Evolutionary conservation across 2,888 invertebrate genomes (phyloP), one percentile per base, ranked within the genome.

Genomic region (Dromius quadrimaculatus): DNA sequence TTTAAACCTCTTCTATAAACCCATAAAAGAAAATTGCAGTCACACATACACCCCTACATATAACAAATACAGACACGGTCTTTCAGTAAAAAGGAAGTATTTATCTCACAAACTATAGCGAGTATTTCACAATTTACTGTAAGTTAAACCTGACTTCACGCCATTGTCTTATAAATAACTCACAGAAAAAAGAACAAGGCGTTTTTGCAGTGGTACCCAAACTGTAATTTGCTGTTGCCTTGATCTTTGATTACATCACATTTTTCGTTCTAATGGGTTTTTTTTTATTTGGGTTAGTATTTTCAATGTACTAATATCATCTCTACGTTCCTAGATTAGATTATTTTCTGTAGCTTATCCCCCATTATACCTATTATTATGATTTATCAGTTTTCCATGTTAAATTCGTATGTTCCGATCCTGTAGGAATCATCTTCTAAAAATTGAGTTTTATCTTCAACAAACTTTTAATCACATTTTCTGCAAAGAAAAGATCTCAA

Each of bases 1-100:
- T 57, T 57, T 57, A 28, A 32, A 57, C 28, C 28, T 57, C 15
- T 28, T 34, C 47, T 57, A 57, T 57, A 57, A 57, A 13, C 32
- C 57, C 57, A 34, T 57, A 57, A 57, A 57, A 57, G 32, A 13
- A 57, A 28, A 57, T 57, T 57, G 57, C 57, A 57, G 28, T 28
- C 54, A 8, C 32, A 8, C 47, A 22, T 5, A 36, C 36, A 36
- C 36, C n/a, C 36, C 1, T 11, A 36, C 1, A 2, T 11, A 47
- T n/a, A n/a, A n/a, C n/a, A n/a, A n/a, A n/a, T n/a, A n/a, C n/a
- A n/a, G n/a, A n/a, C n/a, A n/a, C n/a, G n/a, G n/a, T n/a, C n/a
- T n/a, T n/a, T n/a, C n/a, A n/a, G n/a, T n/a, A 23, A 47, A 2
- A 47, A 23, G 9, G 47, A 11, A 20, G 47, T 47, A 47, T 47